Conservation (phyloP, 2,113 vertebrate species). For the human region DNA sequence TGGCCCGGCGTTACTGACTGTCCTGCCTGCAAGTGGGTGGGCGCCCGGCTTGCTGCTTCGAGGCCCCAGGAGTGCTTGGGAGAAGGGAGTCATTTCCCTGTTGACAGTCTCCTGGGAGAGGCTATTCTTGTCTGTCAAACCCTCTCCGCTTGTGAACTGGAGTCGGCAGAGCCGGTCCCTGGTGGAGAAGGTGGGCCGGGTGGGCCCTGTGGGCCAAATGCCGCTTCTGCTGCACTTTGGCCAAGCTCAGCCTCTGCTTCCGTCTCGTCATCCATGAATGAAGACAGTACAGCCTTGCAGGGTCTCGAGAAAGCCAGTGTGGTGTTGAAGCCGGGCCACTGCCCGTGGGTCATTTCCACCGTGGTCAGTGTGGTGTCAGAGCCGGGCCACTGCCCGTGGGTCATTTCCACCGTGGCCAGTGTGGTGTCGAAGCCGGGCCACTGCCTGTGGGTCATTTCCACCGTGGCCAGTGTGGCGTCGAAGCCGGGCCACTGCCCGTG, state of each 20-base stretch:
- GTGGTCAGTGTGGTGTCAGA: no score
- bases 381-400: no score
- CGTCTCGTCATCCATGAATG: not conserved
- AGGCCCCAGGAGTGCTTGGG: not conserved
- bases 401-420: not conserved
- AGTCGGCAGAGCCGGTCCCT: no score
- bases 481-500: no score
- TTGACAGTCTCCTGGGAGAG: not conserved
- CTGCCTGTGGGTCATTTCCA: no score
- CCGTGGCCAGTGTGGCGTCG: not conserved
- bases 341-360: no score
- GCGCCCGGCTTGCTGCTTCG: no score
- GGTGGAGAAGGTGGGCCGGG: not conserved
- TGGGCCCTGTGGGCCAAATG: not conserved
- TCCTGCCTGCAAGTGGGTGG: not conserved
- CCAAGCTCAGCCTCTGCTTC: not conserved
- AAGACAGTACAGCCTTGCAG: not conserved
- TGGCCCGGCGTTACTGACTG: accelerated
- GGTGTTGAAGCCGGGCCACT: not conserved
- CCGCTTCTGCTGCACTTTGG: not conserved
- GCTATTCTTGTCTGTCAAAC: no score
- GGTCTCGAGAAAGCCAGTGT: not conserved
- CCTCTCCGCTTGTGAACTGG: no score
- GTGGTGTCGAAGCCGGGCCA: not conserved
- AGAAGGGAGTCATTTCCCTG: not conserved